These are phyloP conservation scores for Drosophila nigricruria DNA, from an alignment of 2,888 invertebrate species.

Conservation along the genomic window DNA sequence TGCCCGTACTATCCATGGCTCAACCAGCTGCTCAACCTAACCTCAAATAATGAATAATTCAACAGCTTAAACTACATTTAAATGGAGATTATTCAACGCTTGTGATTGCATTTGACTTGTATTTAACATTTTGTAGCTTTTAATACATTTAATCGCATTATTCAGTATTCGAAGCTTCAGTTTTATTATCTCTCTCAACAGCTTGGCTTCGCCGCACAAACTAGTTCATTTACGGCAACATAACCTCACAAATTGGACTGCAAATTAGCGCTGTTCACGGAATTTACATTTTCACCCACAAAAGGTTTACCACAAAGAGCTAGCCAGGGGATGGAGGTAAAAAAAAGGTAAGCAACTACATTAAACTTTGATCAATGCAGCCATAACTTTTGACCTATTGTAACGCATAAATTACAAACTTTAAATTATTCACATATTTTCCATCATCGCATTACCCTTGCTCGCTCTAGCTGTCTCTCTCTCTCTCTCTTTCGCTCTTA, in stretches of 20 bases:
- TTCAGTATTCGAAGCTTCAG: neutral
- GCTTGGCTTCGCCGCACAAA: neutral
- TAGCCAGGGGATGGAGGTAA: no score
- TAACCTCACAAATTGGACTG: conserved; percentile 4
- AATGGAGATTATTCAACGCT: conserved; percentile 1
- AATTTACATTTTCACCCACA: conserved; percentile 11
- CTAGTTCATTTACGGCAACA: conserved; percentile 4
- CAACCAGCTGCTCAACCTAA: neutral
- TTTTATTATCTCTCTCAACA: conserved; percentile 1
- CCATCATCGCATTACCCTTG: neutral
- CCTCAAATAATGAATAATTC: conserved; percentile 3
- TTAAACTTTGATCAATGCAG: conserved; percentile 15
- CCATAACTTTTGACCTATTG: neutral
- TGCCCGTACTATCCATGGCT: neutral
- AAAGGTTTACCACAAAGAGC: neutral
- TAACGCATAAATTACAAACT: conserved; percentile 2
- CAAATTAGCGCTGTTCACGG: conserved; percentile 3
- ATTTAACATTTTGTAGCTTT: conserved; percentile 4
- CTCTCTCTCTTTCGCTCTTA: conserved; percentile 4
- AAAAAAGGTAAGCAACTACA: conserved; percentile 1
- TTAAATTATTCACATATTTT: conserved; percentile 16
- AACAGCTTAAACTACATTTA: neutral
- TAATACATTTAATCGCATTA: conserved; percentile 8
- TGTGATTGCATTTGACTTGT: conserved; percentile 1
- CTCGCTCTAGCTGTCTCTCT: neutral